Evolutionary conservation across 2,113 vertebrate species (phyloP), one percentile per base, ranked within the genome.

Genomic region (Forbesichthys agassizii): DNA sequence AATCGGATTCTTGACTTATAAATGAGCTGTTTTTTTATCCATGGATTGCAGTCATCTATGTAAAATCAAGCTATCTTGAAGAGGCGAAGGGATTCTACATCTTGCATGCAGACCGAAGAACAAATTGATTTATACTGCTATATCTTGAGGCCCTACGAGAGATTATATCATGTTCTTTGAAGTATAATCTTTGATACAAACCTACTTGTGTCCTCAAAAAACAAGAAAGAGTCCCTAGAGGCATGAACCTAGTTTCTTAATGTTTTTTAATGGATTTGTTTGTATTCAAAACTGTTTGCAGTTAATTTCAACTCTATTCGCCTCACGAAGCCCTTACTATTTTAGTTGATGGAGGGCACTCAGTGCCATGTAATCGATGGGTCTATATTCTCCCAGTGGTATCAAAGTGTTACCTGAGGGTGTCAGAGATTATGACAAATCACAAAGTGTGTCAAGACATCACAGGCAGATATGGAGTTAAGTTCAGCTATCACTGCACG

Each of bases 341-440:
- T 59, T 27, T 33, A 54, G 77, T 67, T 72, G 79, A 79, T 81
- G 80, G 79, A 71, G 75, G 80, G 71, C 79, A 60, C 86, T 77
- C 66, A 81, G 78, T 65, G 11, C 85, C 73, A 73, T 47, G 77
- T 79, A 68, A 83, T 81, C 69, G 79, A 81, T 75, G 64, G 80
- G 55, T 78, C 68, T 65, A 33, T 75, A 66, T 69, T 85, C 80
- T 81, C 60, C 18, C 13, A 67, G 73, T 68, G 81, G 82, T 85
- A 89, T 89, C 88, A 90, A 89, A 90, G 86, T 80, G 76, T 77
- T 79, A 89, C 90, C 88, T 83, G 83, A 78, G 87, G 80, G 78
- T 11, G 77, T 86, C 76, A 80, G 78, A 79, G 78, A 85, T 88
- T 84, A 90, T 86, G 90, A 86, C 84, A 86, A 86, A 89, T 86